Base-by-base conservation (phyloP, 2,797 vertebrate species). In the Sebastiscus tertius region DNA sequence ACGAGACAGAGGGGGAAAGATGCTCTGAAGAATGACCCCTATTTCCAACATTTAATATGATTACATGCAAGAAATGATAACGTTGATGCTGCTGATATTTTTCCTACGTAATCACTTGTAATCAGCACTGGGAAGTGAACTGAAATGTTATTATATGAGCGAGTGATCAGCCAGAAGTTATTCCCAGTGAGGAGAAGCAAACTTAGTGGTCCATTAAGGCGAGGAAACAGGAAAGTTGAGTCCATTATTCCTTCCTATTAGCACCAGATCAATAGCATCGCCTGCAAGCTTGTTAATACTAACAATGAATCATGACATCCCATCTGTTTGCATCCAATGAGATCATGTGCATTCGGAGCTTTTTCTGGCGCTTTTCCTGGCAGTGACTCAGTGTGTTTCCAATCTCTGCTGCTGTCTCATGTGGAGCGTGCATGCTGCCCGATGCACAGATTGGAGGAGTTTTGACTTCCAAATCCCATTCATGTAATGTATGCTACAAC, bases 381-480 rank as follows among this genome's bases (percentile, higher is more conserved):
- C 84, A 90, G 85, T 91, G 89, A 91, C 90, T 94, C 88, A 86
- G 91, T 84, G 71, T 67, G 68, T 87, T 87, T 91, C 71, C 58
- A 70, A 27, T 83, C 65, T 83, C 63, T 81, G 79, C 67, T 81
- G 79, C 85, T 65, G 75, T 78, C 79, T 87, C 80, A 80, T 74
- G 83, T 58, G 10, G 46, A 78, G 42, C 31, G 62, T 66, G 72
- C 73, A 69, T 27, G 64, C 36, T 4, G 56, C 60, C 49, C 11
- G n/a, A 12, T 75, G 56, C 72, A 64, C 52, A 72, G 31, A 63
- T 26, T 29, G 26, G 12, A 54, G 11, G 34, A 33, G 33, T 52
- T 63, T 66, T 1, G 81, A 16, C 33, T 55, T 39, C 62, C 12
- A 67, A 26, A 59, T 36, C 31, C 31, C 20, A 18, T 34, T 33